Evolutionary conservation across 2,113 vertebrate genomes (phyloP).

Genomic region (Campylomormyrus tamandua): DNA sequence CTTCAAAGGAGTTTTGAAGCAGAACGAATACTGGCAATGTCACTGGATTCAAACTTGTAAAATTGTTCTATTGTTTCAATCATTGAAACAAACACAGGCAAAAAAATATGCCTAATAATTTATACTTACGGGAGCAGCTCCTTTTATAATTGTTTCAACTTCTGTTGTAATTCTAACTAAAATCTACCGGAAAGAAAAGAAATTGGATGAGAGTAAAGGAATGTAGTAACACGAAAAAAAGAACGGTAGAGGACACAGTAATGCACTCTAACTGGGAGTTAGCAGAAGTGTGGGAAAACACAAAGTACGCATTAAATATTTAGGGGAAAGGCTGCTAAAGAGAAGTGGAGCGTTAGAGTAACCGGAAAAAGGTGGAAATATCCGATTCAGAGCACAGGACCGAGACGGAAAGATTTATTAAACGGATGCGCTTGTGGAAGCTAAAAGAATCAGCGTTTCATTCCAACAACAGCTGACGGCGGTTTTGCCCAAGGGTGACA

Average conservation of each 20-base stretch:
- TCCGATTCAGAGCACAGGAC: neutral
- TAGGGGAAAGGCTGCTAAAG: slow-evolving; percentile 30
- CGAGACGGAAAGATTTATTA: neutral
- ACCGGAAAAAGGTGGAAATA: slow-evolving; percentile 18
- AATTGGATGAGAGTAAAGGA: neutral
- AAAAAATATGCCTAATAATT: neutral
- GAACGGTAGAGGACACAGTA: neutral
- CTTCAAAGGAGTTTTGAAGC: neutral
- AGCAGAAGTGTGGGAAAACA: slow-evolving; percentile 19
- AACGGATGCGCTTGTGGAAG: neutral
- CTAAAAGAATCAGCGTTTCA: neutral
- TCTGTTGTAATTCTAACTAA: neutral
- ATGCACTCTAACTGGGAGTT: slow-evolving; percentile 17
- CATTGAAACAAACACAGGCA: neutral
- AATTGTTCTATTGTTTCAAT: neutral
- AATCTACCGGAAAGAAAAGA: slow-evolving; percentile 35
- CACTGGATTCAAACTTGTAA: neutral
- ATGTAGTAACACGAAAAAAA: neutral
- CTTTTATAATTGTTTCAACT: neutral
- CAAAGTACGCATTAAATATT: slow-evolving; percentile 56
- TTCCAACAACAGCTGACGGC: neutral
- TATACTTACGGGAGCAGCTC: neutral
- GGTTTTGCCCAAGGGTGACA: neutral
- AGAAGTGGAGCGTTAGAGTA: slow-evolving; percentile 24
- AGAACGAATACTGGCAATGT: neutral